A percentile compares a stretch with the other conserved stretches of the same genome.
phyloP scores from a whole-genome alignment of 2,797 vertebrate genomes.

The Sciurus vulgaris region DNA sequence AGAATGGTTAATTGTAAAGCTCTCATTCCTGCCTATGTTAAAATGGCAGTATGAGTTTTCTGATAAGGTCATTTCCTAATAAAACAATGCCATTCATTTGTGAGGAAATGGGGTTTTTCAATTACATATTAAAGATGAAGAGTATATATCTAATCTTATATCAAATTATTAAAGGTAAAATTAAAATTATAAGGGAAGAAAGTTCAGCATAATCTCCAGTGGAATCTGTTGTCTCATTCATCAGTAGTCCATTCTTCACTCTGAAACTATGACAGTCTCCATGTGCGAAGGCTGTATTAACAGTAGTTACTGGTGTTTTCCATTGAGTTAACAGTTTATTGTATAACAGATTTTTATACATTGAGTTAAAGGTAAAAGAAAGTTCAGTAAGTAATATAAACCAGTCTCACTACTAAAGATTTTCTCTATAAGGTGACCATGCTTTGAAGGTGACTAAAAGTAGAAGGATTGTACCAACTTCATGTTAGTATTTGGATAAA shows the following conservation, averaged over 20 bases:
- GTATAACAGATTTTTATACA: neutral
- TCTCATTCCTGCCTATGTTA: neutral
- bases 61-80: neutral
- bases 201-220: neutral
- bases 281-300: neutral
- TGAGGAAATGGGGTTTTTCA: neutral
- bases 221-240: constrained; percentile 14
- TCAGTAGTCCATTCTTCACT: neutral
- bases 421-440: neutral
- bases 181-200: constrained; percentile 28
- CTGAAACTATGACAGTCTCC: neutral
- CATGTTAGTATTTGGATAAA: neutral
- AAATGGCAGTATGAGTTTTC: constrained; percentile 31
- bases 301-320: neutral
- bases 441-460: neutral
- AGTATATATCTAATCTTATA: neutral
- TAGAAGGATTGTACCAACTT: neutral
- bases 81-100: neutral
- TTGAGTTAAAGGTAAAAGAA: neutral
- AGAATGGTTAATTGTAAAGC: neutral
- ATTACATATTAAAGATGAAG: neutral
- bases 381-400: neutral
- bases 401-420: neutral
- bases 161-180: constrained; percentile 12
- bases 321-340: neutral